Evolutionary conservation across 2,888 invertebrate species (phyloP).

Genomic region (Sepioteuthis lessoniana): DNA sequence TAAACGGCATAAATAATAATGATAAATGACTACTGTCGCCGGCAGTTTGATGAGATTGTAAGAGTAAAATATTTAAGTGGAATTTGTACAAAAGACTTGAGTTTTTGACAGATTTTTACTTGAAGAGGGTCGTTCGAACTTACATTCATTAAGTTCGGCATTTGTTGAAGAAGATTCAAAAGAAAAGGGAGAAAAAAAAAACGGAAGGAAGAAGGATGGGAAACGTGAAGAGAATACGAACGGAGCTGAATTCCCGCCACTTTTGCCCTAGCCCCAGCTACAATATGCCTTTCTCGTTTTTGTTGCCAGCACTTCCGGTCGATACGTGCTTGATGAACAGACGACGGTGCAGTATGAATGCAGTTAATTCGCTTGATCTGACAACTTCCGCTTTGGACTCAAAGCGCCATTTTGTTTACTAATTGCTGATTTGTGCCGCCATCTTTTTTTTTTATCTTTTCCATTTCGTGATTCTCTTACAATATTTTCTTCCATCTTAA

Average conservation of each 20-base stretch:
- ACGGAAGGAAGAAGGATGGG: not conserved
- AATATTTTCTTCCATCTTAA: not conserved
- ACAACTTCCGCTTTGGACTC: conserved; percentile 42
- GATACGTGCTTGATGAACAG: not conserved
- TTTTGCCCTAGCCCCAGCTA: not conserved
- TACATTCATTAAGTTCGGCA: conserved; percentile 21
- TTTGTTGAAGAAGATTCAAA: conserved; percentile 10
- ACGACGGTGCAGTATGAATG: conserved; percentile 37
- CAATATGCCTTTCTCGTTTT: conserved; percentile 23
- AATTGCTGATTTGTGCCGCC: conserved; percentile 44
- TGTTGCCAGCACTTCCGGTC: conserved; percentile 33
- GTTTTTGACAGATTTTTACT: conserved; percentile 33
- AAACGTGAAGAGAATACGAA: not conserved
- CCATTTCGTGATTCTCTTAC: not conserved
- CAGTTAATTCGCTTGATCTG: conserved; percentile 46
- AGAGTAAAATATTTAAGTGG: conserved; percentile 33
- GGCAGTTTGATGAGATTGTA: not conserved
- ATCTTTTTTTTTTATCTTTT: not conserved
- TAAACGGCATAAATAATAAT: too few relatives aligned
- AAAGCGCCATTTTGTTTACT: conserved; percentile 39
- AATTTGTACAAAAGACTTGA: not conserved
- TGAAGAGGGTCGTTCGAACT: not conserved
- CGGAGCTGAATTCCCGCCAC: not conserved
- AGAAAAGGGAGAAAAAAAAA: not conserved
- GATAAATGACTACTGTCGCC: not conserved